These are phyloP conservation scores for Laspeyria flexula DNA, from an alignment of 2,888 invertebrate genomes.

Conservation along the genomic window DNA sequence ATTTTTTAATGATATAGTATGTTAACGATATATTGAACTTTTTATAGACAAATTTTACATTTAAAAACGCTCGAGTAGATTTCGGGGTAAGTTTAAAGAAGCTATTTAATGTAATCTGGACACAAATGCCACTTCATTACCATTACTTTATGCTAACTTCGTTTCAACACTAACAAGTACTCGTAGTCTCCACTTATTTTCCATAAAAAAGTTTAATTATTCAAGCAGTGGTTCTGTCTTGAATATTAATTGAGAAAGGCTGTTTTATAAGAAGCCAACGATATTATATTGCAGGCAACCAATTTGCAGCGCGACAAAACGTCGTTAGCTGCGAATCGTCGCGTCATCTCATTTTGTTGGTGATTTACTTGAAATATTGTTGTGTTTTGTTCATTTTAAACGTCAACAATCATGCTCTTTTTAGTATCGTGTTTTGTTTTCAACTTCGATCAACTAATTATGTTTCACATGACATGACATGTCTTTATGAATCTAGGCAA, in stretches of 20 bases:
- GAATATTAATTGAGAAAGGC: slow-evolving; percentile 46
- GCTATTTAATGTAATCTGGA: slow-evolving; percentile 14
- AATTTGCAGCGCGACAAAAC: slow-evolving; percentile 46
- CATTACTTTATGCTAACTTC: slow-evolving; percentile 42
- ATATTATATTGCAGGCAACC: slow-evolving; percentile 43
- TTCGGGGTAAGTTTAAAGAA: not conserved
- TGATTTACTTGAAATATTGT: slow-evolving; percentile 23
- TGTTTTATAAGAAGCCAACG: slow-evolving; percentile 35
- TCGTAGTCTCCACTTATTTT: slow-evolving; percentile 38
- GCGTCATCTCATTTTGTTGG: slow-evolving; percentile 31
- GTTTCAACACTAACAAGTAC: slow-evolving; percentile 42
- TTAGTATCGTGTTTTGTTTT: too few relatives aligned
- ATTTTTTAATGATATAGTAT: too few relatives aligned
- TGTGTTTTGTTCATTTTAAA: not conserved
- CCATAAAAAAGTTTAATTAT: slow-evolving; percentile 50
- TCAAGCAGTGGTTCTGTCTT: slow-evolving; percentile 38
- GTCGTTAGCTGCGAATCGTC: slow-evolving; percentile 38
- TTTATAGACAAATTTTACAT: too few relatives aligned
- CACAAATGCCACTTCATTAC: slow-evolving; percentile 36
- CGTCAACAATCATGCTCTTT: not conserved
- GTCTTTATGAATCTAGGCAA: too few relatives aligned
- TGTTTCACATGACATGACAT: too few relatives aligned
- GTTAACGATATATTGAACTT: too few relatives aligned
- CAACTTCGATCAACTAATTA: too few relatives aligned
- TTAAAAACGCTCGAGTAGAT: too few relatives aligned